These are phyloP conservation scores for Colius striatus DNA, from an alignment of 2,113 vertebrate genomes.

Conservation along the genomic window DNA sequence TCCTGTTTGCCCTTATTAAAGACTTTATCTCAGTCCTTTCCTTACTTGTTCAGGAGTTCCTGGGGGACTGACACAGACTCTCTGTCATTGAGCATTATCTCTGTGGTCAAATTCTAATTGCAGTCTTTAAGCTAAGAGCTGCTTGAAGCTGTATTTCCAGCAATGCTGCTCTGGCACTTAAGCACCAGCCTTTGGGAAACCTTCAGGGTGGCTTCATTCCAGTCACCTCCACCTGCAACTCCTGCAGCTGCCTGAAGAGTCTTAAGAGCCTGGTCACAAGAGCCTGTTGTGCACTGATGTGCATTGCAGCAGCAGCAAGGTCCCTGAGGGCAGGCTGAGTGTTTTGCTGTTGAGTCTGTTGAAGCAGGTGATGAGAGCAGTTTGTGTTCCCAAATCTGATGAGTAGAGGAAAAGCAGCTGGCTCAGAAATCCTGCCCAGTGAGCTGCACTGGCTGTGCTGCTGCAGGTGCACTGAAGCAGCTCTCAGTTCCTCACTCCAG, in stretches of 20 bases:
- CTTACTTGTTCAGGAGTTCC: background rate
- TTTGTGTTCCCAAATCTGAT: background rate
- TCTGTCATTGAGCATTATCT: background rate
- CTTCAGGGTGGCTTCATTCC: background rate
- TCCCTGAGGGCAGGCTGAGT: background rate
- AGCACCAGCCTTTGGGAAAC: background rate
- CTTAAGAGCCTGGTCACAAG: background rate
- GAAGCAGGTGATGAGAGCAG: background rate
- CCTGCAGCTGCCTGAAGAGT: background rate
- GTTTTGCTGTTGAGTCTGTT: background rate
- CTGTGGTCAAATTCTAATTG: background rate
- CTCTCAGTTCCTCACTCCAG: background rate
- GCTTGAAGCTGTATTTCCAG: background rate
- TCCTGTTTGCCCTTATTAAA: background rate
- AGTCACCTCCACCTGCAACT: background rate
- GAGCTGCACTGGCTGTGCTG: background rate
- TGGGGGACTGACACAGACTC: background rate
- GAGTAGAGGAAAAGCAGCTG: background rate
- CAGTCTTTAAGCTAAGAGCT: background rate
- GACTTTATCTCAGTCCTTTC: background rate
- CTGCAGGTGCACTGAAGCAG: background rate
- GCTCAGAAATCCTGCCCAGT: background rate
- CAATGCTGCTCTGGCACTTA: background rate
- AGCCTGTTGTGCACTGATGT: accelerated
- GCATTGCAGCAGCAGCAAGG: accelerated